Conservation (phyloP, 1,140 invertebrate species). For the Araneus ventricosus region DNA sequence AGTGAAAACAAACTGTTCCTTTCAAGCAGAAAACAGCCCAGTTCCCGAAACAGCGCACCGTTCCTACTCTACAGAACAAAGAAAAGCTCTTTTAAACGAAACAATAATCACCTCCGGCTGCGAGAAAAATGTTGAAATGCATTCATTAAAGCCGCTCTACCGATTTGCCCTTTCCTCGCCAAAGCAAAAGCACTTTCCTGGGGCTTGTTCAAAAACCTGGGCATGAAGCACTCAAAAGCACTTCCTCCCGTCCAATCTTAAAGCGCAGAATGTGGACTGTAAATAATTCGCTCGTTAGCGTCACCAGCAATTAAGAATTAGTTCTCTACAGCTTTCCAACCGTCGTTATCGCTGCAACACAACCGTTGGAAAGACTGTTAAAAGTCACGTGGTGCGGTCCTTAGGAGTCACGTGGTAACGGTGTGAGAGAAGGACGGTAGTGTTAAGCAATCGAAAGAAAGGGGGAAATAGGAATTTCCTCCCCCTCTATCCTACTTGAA, state of each 20-base stretch:
- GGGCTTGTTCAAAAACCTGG: neutral
- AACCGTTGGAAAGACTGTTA: neutral
- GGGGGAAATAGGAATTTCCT: neutral
- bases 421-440: neutral
- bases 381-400: neutral
- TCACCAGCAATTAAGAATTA: constrained; percentile 2
- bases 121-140: neutral
- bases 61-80: neutral
- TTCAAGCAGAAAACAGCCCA: neutral
- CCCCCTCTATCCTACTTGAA: neutral
- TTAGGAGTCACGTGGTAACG: neutral
- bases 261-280: neutral
- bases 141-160: neutral
- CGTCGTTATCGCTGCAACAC: neutral
- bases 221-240: neutral
- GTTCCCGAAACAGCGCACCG: too few species aligned
- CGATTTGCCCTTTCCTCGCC: neutral
- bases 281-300: constrained; percentile 22
- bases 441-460: neutral
- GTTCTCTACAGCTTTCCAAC: neutral
- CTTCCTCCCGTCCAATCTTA: neutral
- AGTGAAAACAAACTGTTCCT: neutral
- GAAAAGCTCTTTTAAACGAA: neutral
- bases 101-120: neutral
- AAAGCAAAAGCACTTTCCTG: neutral